A percentile compares a stretch with the other conserved stretches of the same genome.
Evolutionary conservation across 2,888 invertebrate species (phyloP).

Genomic region (Drosophila koepferae): DNA sequence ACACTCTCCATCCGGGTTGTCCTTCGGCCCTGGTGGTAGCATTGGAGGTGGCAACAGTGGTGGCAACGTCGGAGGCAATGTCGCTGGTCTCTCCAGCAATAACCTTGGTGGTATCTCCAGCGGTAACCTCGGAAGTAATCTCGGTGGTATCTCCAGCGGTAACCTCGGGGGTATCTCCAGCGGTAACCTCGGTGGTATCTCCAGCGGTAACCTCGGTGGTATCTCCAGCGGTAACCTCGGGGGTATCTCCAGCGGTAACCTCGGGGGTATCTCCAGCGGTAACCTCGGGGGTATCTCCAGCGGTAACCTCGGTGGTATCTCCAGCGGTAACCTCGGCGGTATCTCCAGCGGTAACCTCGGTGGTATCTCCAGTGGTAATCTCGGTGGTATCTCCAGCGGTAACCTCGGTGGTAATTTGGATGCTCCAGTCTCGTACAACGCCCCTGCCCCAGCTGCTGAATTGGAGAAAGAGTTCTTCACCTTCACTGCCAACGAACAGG

Average conservation of each 20-base stretch:
- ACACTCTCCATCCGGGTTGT: constrained; percentile 70
- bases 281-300: constrained; percentile 21
- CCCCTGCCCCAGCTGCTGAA: constrained; percentile 74
- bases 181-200: constrained; percentile 26
- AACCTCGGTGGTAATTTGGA: constrained; percentile 33
- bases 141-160: constrained; percentile 34
- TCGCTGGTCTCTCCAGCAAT: neutral
- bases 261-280: constrained; percentile 3
- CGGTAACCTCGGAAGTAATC: constrained; percentile 21
- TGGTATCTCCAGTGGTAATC: constrained; percentile 33
- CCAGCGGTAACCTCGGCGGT: constrained; percentile 33
- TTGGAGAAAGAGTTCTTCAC: constrained; percentile 82
- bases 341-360: constrained; percentile 31
- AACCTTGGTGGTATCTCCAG: constrained; percentile 21
- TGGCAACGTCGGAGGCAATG: constrained; percentile 14
- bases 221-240: constrained; percentile 6
- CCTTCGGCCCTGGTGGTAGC: constrained; percentile 58
- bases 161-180: constrained; percentile 38
- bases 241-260: constrained; percentile 18
- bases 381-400: constrained; percentile 28
- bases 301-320: constrained; percentile 29
- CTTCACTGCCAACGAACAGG: constrained; percentile 82
- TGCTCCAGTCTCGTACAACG: constrained; percentile 77
- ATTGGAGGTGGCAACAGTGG: constrained; percentile 28
- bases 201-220: constrained; percentile 16